Percentiles rank a stretch among this genome's conserved stretches.
Conservation (phyloP, 2,888 invertebrate species). For the Lycaena phlaeas region DNA sequence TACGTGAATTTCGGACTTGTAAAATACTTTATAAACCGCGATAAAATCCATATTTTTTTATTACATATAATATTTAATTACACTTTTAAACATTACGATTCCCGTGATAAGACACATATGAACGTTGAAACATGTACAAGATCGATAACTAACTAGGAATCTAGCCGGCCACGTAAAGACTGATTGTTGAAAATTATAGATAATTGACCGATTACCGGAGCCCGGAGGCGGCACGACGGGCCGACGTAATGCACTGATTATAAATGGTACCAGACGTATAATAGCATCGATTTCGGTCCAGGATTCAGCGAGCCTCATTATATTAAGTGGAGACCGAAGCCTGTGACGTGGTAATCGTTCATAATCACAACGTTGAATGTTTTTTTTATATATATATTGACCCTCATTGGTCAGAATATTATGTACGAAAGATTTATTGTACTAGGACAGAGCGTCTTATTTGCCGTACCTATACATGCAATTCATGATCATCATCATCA, state of each 20-base stretch:
- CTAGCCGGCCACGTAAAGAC: constrained; percentile 60
- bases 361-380: constrained; percentile 49
- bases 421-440: not conserved
- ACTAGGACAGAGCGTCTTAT: too few relatives aligned
- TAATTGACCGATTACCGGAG: constrained; percentile 63
- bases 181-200: constrained; percentile 69
- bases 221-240: constrained; percentile 35
- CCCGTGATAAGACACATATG: too few relatives aligned
- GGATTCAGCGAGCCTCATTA: constrained; percentile 66
- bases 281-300: constrained; percentile 64
- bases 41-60: too few relatives aligned
- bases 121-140: too few relatives aligned
- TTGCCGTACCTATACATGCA: too few relatives aligned
- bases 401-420: constrained; percentile 4
- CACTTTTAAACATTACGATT: too few relatives aligned
- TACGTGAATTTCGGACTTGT: too few relatives aligned
- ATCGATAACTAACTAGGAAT: constrained; percentile 53
- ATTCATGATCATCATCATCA: not conserved
- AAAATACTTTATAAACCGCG: too few relatives aligned
- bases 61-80: too few relatives aligned
- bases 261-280: constrained; percentile 61
- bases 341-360: constrained; percentile 65
- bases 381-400: constrained; percentile 13
- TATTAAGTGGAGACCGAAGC: constrained; percentile 67
- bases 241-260: constrained; percentile 57